Evolutionary conservation across 2,113 vertebrate species (phyloP).

Genomic region (Mohoua ochrocephala): DNA sequence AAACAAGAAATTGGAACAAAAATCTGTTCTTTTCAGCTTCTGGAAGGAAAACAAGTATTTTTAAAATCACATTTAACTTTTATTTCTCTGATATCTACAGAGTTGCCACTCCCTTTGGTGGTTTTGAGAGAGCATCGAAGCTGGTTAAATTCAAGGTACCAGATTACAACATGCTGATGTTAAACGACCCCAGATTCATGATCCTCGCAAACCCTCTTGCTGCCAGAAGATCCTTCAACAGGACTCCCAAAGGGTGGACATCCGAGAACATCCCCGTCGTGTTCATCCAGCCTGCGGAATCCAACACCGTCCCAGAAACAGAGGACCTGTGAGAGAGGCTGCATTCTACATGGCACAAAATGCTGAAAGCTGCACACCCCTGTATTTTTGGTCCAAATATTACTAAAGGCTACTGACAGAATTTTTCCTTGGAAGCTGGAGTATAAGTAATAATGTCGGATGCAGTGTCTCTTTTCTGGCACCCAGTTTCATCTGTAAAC

Average conservation of each 20-base stretch:
- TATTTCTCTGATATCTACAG: constrained; percentile 70
- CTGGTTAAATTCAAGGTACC: constrained; percentile 77
- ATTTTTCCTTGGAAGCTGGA: constrained; percentile 7
- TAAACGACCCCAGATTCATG: constrained; percentile 74
- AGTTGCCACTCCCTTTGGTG: constrained; percentile 92
- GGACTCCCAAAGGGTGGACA: constrained; percentile 88
- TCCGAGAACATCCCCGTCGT: constrained; percentile 70
- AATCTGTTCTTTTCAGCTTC: neutral
- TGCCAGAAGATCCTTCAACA: constrained; percentile 89
- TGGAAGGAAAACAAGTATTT: neutral
- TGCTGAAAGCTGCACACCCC: neutral
- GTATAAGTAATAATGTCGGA: neutral
- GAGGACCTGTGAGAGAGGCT: constrained; percentile 85
- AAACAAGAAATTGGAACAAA: neutral
- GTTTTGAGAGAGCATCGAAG: constrained; percentile 85
- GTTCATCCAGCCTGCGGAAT: constrained; percentile 69
- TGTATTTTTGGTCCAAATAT: neutral
- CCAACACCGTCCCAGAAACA: constrained; percentile 80
- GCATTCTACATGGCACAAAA: neutral
- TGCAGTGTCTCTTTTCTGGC: constrained; percentile 5
- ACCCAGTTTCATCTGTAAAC: constrained; percentile 19
- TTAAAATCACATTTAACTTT: constrained; percentile 7
- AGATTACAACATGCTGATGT: constrained; percentile 77
- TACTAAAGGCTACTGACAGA: constrained; percentile 19
- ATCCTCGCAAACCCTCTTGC: constrained; percentile 72